Evolutionary conservation across 2,113 vertebrate species (phyloP).

Genomic region (Epinephelus lanceolatus): DNA sequence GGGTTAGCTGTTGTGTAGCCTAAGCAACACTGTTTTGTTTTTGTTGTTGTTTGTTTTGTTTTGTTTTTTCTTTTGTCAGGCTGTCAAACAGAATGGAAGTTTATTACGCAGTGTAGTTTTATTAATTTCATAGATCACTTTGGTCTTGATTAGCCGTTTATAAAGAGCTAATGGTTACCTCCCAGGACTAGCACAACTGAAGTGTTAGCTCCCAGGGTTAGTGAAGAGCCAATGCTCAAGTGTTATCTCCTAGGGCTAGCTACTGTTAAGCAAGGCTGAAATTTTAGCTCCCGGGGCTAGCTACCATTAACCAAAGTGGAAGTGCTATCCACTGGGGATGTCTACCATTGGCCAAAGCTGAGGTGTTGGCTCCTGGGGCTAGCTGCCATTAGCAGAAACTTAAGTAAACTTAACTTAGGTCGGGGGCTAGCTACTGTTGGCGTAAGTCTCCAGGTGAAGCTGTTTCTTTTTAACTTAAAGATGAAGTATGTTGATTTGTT

Average conservation of each 20-base stretch:
- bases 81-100: constrained; percentile 7
- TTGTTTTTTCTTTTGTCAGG: neutral
- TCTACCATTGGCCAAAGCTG: neutral
- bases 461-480: constrained; percentile 9
- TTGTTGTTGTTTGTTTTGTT: neutral
- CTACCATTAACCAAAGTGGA: too few species aligned
- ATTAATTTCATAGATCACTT: constrained; percentile 15
- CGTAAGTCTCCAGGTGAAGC: neutral
- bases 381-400: constrained; percentile 18
- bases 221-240: neutral
- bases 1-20: constrained; percentile 36
- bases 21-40: constrained; percentile 18
- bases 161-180: constrained; percentile 31
- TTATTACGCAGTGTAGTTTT: neutral
- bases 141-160: neutral
- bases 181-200: constrained; percentile 5
- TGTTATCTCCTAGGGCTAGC: too few species aligned
- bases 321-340: too few species aligned
- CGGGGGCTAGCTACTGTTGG: too few species aligned
- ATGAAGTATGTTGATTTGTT: constrained; percentile 5
- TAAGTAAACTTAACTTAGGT: too few species aligned
- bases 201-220: constrained; percentile 25
- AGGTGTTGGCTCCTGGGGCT: constrained; percentile 27
- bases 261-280: too few species aligned
- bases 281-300: too few species aligned